Evolutionary conservation across 2,888 invertebrate species (phyloP), one percentile per base, ranked within the genome.

Genomic region (Balanococcus diminutus): DNA sequence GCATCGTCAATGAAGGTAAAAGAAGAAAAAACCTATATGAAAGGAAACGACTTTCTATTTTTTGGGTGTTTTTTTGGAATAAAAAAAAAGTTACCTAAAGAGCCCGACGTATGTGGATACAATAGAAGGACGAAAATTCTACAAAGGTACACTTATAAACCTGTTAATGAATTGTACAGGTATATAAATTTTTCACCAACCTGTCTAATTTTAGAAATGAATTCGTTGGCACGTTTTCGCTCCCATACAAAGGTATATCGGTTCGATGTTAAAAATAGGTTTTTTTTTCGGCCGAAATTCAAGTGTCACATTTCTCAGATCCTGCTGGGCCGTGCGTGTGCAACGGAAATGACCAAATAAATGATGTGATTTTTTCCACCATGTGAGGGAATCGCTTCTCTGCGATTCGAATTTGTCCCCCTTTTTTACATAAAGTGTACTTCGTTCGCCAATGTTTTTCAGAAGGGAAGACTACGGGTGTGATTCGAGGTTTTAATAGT

Each of bases 91-190:
- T n/a, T n/a, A n/a, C 25, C 5, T 9, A 28, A 72, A 72, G 72
- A 36, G 36, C 75, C 75, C 75, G 36, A 28, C 28, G 67, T 28
- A 67, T 1, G 3, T 16, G 14, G 16, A 9, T 67, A 67, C 28
- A 19, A 79, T 79, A 79, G 36, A 79, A 79, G 36, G 75, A 79
- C 75, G 32, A 79, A 36, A 56, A 36, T 79, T 36, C 5, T 79
- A 67, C 28, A 31, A 31, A 79, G 75, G 75, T 36, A 32, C 19
- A 79, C 32, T 79, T 36, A 67, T 28, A 67, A 79, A 79, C 75
- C 75, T 79, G 75, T 79, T 79, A 79, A 72, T 31, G 72, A 79
- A 79, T 79, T 16, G 36, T 79, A 19, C n/a, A 79, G 75, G 22
- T 56, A 56, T 22, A 56, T 22, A 28, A 28, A 4, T 28, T 79